A percentile compares a stretch with the other conserved stretches of the same genome.
Conservation (phyloP, 1,140 invertebrate genomes). For the Polypedilum pembai region DNA sequence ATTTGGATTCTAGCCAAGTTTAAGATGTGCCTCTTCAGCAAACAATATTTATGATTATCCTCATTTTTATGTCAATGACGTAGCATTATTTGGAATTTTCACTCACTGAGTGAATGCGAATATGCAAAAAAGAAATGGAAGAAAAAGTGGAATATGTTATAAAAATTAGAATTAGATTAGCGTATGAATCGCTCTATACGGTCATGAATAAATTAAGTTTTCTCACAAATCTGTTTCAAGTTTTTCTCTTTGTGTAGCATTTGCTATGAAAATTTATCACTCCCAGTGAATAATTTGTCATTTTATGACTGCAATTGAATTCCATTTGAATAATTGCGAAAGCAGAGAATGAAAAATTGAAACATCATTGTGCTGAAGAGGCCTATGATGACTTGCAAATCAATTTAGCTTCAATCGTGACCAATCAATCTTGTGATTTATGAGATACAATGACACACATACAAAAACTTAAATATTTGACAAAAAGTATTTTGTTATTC, state of each 20-base stretch:
- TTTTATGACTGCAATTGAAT: too few relatives aligned
- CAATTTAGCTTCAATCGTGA: too few relatives aligned
- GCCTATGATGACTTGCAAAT: too few relatives aligned
- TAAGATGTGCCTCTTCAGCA: not conserved
- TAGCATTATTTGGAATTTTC: not conserved
- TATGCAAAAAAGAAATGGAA: not conserved
- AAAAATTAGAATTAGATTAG: slow-evolving; percentile 20
- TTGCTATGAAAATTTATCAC: too few relatives aligned
- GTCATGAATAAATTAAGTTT: not conserved
- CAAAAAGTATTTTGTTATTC: not conserved
- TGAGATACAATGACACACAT: not conserved
- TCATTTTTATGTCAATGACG: slow-evolving; percentile 6
- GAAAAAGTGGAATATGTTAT: not conserved
- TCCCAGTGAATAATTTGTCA: too few relatives aligned
- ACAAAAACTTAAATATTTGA: not conserved
- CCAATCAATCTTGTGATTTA: too few relatives aligned
- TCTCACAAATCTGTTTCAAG: too few relatives aligned
- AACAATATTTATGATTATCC: slow-evolving; percentile 9
- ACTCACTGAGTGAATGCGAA: not conserved
- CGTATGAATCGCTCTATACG: not conserved
- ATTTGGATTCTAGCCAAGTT: not conserved
- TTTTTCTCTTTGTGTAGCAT: too few relatives aligned
- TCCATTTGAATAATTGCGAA: too few relatives aligned
- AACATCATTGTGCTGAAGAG: too few relatives aligned
- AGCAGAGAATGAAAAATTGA: too few relatives aligned